Evolutionary conservation across 1,140 invertebrate species (phyloP), one percentile per base, ranked within the genome.

Genomic region (Drosophila takahashii): DNA sequence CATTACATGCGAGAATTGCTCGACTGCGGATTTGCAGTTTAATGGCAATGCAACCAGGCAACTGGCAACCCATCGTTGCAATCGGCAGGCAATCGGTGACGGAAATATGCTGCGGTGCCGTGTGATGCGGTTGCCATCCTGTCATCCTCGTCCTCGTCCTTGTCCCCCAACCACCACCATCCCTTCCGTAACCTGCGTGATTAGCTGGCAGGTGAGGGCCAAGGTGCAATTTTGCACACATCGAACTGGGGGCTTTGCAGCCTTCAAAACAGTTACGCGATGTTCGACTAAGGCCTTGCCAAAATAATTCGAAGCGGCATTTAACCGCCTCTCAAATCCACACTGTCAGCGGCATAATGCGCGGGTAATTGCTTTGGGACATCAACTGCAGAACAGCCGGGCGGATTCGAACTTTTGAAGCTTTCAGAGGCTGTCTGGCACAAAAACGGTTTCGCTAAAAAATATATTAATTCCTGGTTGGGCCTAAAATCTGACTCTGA

Each of bases 1-100:
- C 83, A 86, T 86, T 86, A 86, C 81, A 86, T 79, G 78, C 75
- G 79, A 86, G 78, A 86, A 86, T 86, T 81, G 79, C 81, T 81
- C 64, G 66, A 66, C 83, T 86, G 79, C 79, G 79, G 83, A 86
- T 86, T 86, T 86, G 65, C 83, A 89, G 79, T 89, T 86, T 81
- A 86, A 86, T 86, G 79, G 65, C 69, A 79, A 85, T 80, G 81
- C 78, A 67, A 67, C 62, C 57, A 42, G 27, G 62, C 62, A 54
- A 22, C 61, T 34, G 4, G 65, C 67, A 58, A 29, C 27, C 51
- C 64, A 11, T 57, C 53, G 44, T 41, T 41, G 57, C 84, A 81
- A 79, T 78, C 78, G 65, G 74, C 79, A 64, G 57, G 59, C 44
- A 60, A 70, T 64, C 62, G 73, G 60, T 65, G 70, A 65, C 64